A percentile compares a stretch with the other conserved stretches of the same genome.
Conservation (phyloP, 2,113 vertebrate genomes). For the Phalacrocorax pelagicus region DNA sequence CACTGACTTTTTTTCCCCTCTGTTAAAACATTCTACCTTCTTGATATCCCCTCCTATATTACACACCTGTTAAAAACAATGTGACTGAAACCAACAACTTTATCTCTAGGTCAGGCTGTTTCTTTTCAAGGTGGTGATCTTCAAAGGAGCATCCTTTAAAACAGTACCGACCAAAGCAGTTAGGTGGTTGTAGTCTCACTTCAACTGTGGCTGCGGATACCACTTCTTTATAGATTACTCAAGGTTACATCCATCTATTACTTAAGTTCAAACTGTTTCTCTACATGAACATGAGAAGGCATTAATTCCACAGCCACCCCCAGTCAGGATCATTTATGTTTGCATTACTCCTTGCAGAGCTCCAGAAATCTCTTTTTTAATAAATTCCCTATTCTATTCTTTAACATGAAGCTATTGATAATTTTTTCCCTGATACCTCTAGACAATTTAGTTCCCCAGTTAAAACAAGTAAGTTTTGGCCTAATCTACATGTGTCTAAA, state of each 20-base stretch:
- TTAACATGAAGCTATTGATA: neutral
- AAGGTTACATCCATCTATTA: neutral
- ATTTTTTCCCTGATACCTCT: neutral
- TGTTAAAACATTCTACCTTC: neutral
- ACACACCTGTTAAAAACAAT: neutral
- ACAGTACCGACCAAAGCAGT: neutral
- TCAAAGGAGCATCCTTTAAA: neutral
- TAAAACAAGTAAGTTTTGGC: neutral
- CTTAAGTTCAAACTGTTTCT: neutral
- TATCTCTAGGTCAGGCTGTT: neutral
- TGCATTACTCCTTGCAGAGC: neutral
- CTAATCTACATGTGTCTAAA: neutral
- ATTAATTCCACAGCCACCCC: neutral
- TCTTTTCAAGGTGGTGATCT: neutral
- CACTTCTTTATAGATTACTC: neutral
- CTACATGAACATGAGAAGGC: neutral
- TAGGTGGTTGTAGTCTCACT: neutral
- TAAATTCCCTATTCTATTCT: neutral
- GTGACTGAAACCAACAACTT: neutral
- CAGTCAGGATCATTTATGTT: neutral
- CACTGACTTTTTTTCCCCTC: neutral
- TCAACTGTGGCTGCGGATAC: neutral
- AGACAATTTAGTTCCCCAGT: neutral
- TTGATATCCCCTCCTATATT: neutral
- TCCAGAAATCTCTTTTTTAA: neutral